These are phyloP conservation scores for Poecilia picta DNA, from an alignment of 2,797 vertebrate genomes.

Conservation along the genomic window DNA sequence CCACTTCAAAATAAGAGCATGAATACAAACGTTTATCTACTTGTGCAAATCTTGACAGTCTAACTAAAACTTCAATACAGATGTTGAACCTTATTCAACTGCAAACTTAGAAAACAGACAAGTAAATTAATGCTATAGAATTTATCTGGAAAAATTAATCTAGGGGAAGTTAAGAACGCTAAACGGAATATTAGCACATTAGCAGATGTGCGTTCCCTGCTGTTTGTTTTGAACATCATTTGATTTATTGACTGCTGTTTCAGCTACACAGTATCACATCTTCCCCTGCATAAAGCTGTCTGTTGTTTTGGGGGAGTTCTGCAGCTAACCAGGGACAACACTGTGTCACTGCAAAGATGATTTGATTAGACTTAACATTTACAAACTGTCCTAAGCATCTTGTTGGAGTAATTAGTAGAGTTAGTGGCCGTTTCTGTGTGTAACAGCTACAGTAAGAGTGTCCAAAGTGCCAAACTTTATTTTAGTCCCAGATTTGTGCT, in stretches of 20 bases:
- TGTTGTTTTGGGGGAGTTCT: not conserved
- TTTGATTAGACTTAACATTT: not conserved
- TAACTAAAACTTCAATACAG: too few relatives aligned
- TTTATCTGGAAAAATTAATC: too few relatives aligned
- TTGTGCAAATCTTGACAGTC: too few relatives aligned
- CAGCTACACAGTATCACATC: not conserved
- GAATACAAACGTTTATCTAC: too few relatives aligned
- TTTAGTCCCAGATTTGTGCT: not conserved
- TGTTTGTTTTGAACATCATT: not conserved
- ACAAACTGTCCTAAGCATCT: not conserved
- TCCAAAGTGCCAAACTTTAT: not conserved
- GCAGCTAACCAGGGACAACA: not conserved
- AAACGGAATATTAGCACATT: not conserved
- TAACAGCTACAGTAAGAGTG: not conserved
- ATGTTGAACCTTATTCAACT: too few relatives aligned
- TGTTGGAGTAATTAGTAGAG: not conserved
- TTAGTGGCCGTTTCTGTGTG: not conserved
- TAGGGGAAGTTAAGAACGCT: not conserved
- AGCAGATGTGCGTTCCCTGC: not conserved
- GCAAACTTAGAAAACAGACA: too few relatives aligned
- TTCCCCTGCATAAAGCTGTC: not conserved
- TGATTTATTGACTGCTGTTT: not conserved
- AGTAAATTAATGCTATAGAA: not conserved
- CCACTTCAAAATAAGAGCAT: too few relatives aligned
- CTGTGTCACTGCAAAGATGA: not conserved